phyloP scores from a whole-genome alignment of 1,140 invertebrate species.

The Bradynema listronoti region DNA sequence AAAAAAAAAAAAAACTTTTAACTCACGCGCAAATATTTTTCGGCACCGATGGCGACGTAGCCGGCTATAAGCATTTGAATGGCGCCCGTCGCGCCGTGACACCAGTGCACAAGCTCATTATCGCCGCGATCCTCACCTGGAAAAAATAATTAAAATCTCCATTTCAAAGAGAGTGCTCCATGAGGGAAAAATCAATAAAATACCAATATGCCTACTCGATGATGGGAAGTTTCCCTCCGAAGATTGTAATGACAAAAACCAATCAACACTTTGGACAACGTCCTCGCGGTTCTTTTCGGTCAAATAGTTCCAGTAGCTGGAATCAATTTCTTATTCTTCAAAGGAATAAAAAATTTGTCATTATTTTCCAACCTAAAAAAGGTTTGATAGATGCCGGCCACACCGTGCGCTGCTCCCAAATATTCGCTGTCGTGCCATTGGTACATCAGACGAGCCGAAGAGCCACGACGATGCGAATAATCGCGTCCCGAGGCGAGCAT shows the following conservation, averaged over 20 bases:
- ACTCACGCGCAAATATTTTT: conserved; percentile 67
- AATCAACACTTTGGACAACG: conserved; percentile 62
- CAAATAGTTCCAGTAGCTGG: conserved; percentile 35
- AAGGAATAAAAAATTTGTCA: conserved; percentile 1
- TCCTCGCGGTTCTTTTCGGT: conserved; percentile 19
- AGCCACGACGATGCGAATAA: conserved; percentile 17
- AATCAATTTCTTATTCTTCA: conserved; percentile 1
- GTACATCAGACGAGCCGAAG: conserved; percentile 38
- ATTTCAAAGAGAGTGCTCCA: not conserved
- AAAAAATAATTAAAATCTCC: not conserved
- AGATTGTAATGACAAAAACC: conserved; percentile 64
- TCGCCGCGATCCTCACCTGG: conserved; percentile 21
- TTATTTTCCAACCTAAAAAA: conserved; percentile 49
- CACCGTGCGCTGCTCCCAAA: conserved; percentile 48
- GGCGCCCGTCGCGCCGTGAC: conserved; percentile 84
- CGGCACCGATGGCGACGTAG: conserved; percentile 69
- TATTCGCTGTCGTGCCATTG: conserved; percentile 47
- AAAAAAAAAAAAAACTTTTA: conserved; percentile 6
- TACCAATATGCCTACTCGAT: conserved; percentile 66
- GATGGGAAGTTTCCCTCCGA: conserved; percentile 79
- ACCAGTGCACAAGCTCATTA: conserved; percentile 84
- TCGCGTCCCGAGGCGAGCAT: conserved; percentile 28
- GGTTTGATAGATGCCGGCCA: conserved; percentile 43
- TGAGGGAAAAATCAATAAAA: conserved; percentile 5
- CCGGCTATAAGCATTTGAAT: conserved; percentile 71